phyloP scores from a whole-genome alignment of 2,888 invertebrate genomes.

The Mythimna albipuncta region DNA sequence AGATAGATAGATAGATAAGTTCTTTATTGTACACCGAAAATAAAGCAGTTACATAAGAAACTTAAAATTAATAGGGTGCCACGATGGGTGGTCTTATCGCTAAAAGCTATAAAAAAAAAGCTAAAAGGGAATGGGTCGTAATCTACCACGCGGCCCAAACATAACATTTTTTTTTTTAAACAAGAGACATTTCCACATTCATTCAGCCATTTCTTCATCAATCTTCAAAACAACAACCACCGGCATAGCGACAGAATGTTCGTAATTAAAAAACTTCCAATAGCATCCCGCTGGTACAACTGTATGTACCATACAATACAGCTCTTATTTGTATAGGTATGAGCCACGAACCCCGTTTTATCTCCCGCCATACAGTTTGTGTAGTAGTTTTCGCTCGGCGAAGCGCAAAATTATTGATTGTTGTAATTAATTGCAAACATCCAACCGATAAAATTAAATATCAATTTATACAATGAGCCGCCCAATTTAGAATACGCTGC shows the following conservation, averaged over 20 bases:
- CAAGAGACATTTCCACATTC: not conserved
- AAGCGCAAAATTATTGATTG: constrained; percentile 87
- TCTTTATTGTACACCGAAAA: too few species aligned
- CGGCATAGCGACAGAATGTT: not conserved
- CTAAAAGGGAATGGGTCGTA: too few species aligned
- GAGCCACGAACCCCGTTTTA: constrained; percentile 64
- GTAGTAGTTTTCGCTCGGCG: constrained; percentile 81
- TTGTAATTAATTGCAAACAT: constrained; percentile 87
- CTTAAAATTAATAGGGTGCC: too few species aligned
- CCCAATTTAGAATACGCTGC: constrained; percentile 56
- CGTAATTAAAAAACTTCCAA: constrained; percentile 3
- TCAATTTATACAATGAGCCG: constrained; percentile 70
- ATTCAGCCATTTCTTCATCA: not conserved
- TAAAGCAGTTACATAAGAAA: too few species aligned
- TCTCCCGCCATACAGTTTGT: constrained; percentile 76
- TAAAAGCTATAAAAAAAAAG: too few species aligned
- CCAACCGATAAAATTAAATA: constrained; percentile 79
- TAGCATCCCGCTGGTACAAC: constrained; percentile 9
- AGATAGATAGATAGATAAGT: too few species aligned
- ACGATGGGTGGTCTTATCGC: too few species aligned
- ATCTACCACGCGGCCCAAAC: too few species aligned
- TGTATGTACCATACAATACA: not conserved
- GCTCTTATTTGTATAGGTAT: constrained; percentile 30
- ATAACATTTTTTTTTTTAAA: too few species aligned
- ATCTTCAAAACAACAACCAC: not conserved